These are phyloP conservation scores for Echeneis naucrates DNA, from an alignment of 2,797 vertebrate genomes.

Conservation along the genomic window DNA sequence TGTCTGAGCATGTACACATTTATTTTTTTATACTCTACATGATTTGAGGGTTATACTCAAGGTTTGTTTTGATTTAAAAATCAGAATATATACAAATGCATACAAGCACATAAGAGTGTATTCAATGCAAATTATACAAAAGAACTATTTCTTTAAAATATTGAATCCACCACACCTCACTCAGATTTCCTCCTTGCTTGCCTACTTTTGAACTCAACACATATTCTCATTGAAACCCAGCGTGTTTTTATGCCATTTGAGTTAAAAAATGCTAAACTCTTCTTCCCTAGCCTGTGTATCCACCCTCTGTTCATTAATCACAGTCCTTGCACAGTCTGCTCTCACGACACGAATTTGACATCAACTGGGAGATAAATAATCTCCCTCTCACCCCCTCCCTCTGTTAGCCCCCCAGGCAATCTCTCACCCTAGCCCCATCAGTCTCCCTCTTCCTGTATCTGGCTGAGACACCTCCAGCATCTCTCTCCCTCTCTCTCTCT, in stretches of 20 bases:
- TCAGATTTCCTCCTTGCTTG: not conserved
- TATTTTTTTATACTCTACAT: too few species aligned
- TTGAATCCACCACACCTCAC: not conserved
- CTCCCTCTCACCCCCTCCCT: not conserved
- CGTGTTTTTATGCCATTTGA: not conserved
- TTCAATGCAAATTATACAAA: too few species aligned
- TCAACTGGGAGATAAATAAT: slow-evolving; percentile 34
- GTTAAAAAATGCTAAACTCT: not conserved
- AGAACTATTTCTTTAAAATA: too few species aligned
- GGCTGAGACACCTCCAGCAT: slow-evolving; percentile 16
- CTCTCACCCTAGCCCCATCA: slow-evolving; percentile 31
- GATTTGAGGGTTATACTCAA: too few species aligned
- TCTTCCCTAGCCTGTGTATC: not conserved
- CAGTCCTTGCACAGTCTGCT: slow-evolving; percentile 7
- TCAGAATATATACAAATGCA: not conserved
- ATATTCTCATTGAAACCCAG: not conserved
- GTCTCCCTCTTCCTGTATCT: slow-evolving; percentile 22
- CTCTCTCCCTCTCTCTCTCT: slow-evolving; percentile 18
- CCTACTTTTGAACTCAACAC: not conserved
- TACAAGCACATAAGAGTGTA: not conserved
- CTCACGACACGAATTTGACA: slow-evolving; percentile 22
- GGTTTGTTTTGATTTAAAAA: not conserved
- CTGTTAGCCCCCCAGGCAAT: slow-evolving; percentile 36
- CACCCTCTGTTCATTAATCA: slow-evolving; percentile 6
- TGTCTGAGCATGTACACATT: too few species aligned